Evolutionary conservation across 2,888 invertebrate species (phyloP), one percentile per base, ranked within the genome.

Genomic region (Hofmannophila pseudospretella): DNA sequence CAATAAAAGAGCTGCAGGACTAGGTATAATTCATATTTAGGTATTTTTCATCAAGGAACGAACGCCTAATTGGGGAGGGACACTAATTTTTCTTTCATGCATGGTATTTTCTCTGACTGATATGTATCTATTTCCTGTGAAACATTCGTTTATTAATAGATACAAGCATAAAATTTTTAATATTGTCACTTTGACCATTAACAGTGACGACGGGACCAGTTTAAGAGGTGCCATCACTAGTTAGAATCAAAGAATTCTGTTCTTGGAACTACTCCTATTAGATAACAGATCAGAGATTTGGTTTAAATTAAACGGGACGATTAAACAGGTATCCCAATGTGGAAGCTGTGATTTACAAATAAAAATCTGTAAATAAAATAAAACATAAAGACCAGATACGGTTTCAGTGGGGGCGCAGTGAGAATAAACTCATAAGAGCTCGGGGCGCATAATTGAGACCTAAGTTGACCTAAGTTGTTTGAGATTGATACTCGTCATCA

Each of bases 251-350:
- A 62, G 67, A 64, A 65, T 57, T 58, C 53, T 61, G 58, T 79
- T 79, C 78, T 63, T 44, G 58, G 80, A 80, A 81, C 55, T 64
- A 69, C 68, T 71, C 62, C 72, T 75, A 73, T 72, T 69, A 78
- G 80, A 80, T 79, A 79, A 77, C 72, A 71, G 73, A 81, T 81
- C 75, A 58, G 60, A 58, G 64, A 63, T 16, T 4, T 69, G 65
- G 64, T 73, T 74, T 66, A 67, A 72, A 71, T 72, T 67, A 69
- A 69, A 66, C 60, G 67, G 66, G 61, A 66, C 67, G 64, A 69
- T 75, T 67, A 74, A 63, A 46, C 47, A 50, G 59, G 59, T 45
- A 58, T 50, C 29, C 13, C 30, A 32, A 42, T 38, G 20, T 28
- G 22, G 36, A 26, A 45, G 49, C 35, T 32, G 41, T 42, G 49